These are phyloP conservation scores for Nomada lathburiana DNA, from an alignment of 2,888 invertebrate species.

Conservation along the genomic window DNA sequence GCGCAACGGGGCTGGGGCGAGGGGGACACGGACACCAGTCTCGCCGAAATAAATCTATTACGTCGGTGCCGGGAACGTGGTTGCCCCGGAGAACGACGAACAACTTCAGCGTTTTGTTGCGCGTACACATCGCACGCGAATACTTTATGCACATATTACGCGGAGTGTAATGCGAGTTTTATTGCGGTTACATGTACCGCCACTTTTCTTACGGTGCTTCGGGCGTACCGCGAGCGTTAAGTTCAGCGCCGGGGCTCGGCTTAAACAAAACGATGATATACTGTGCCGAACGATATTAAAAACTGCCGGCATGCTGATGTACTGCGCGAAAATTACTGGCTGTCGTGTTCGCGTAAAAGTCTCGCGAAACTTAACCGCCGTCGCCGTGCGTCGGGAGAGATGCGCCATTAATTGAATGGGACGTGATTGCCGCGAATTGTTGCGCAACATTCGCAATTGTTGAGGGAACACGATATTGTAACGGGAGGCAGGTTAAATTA, in stretches of 20 bases:
- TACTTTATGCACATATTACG: constrained; percentile 71
- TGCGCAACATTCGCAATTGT: background rate
- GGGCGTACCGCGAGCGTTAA: constrained; percentile 31
- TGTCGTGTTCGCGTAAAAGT: constrained; percentile 23
- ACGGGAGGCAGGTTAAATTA: background rate
- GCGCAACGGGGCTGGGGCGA: background rate
- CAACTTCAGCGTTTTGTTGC: constrained; percentile 60
- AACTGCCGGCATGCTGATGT: constrained; percentile 41
- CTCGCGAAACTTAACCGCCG: background rate
- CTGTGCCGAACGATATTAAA: constrained; percentile 52
- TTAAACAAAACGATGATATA: constrained; percentile 59
- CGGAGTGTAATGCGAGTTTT: constrained; percentile 85
- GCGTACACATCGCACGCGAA: constrained; percentile 61
- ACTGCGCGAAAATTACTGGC: constrained; percentile 47
- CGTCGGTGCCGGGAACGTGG: constrained; percentile 43
- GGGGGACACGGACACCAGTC: constrained; percentile 1
- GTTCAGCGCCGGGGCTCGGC: constrained; percentile 9
- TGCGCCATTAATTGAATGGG: constrained; percentile 8
- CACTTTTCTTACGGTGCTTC: constrained; percentile 67
- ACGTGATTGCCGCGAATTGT: constrained; percentile 8
- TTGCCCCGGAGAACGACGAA: constrained; percentile 36
- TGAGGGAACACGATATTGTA: background rate
- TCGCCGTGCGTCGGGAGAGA: background rate
- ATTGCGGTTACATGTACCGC: constrained; percentile 83
- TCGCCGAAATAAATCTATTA: constrained; percentile 60